Conservation (phyloP, 92 coral and sea anemone genomes). For the Galaxea fascicularis region DNA sequence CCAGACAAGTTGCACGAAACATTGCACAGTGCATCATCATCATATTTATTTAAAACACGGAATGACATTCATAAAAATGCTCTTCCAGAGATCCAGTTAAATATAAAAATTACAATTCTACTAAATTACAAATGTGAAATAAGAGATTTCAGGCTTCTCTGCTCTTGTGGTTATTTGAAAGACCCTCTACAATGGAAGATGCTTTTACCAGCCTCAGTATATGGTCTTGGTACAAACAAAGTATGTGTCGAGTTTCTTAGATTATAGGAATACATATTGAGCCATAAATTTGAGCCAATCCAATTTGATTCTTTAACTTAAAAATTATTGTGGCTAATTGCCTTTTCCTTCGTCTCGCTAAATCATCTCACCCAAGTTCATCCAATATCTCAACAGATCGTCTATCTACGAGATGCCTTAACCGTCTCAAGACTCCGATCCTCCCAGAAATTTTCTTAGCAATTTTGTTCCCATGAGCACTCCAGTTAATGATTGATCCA, state of each 20-base stretch:
- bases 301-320: not conserved
- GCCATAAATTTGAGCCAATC: constrained; percentile 1
- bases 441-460: too few species aligned
- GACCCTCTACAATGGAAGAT: not conserved
- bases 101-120: not conserved
- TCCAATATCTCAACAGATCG: not conserved
- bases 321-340: not conserved
- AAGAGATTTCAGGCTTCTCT: not conserved
- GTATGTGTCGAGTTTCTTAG: too few species aligned
- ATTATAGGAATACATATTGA: too few species aligned
- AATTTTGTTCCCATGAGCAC: too few species aligned
- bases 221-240: too few species aligned
- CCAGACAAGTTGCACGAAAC: too few species aligned
- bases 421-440: too few species aligned
- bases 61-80: not conserved
- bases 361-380: not conserved
- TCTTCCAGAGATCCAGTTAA: not conserved
- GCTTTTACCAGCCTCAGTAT: too few species aligned
- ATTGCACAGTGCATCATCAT: too few species aligned
- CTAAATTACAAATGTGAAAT: too few species aligned
- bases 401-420: not conserved
- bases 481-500: too few species aligned
- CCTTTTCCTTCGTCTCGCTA: not conserved
- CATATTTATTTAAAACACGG: not conserved
- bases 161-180: not conserved